Conservation (phyloP, 2,888 invertebrate species). For the Drosophila tripunctata region DNA sequence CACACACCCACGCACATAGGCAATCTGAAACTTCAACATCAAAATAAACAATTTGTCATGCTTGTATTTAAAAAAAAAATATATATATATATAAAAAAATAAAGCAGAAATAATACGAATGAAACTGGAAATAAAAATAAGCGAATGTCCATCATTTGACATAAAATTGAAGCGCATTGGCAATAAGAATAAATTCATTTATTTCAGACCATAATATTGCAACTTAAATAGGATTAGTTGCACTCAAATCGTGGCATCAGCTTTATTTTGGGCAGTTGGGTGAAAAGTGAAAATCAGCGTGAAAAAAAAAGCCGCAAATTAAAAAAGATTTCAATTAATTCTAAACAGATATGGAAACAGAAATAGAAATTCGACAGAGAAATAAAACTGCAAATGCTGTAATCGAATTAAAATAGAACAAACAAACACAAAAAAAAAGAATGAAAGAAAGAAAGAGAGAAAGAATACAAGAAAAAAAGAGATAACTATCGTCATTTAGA, state of each 20-base stretch:
- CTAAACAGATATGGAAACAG: no score
- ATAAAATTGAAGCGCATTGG: conserved; percentile 56
- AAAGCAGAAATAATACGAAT: conserved; percentile 13
- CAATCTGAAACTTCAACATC: conserved; percentile 40
- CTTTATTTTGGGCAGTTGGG: conserved; percentile 33
- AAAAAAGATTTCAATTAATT: conserved; percentile 25
- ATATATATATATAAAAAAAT: no score
- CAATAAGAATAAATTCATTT: conserved; percentile 25
- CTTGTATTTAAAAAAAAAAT: conserved; percentile 20
- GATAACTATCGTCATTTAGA: conserved; percentile 19
- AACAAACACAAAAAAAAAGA: neutral
- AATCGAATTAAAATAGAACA: conserved; percentile 2
- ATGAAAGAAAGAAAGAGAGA: neutral
- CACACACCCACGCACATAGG: conserved; percentile 11
- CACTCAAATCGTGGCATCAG: conserved; percentile 34
- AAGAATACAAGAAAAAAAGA: neutral
- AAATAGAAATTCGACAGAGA: conserved; percentile 7
- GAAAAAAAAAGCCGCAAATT: conserved; percentile 15
- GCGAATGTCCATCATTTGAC: conserved; percentile 39
- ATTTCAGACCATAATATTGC: conserved; percentile 43
- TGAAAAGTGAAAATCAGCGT: conserved; percentile 52
- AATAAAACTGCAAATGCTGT: neutral
- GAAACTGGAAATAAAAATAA: conserved; percentile 7
- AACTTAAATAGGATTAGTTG: conserved; percentile 68
- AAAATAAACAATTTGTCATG: conserved; percentile 66